These are phyloP conservation scores for Myripristis jacobus DNA, from an alignment of 2,797 vertebrate genomes.

Conservation along the genomic window DNA sequence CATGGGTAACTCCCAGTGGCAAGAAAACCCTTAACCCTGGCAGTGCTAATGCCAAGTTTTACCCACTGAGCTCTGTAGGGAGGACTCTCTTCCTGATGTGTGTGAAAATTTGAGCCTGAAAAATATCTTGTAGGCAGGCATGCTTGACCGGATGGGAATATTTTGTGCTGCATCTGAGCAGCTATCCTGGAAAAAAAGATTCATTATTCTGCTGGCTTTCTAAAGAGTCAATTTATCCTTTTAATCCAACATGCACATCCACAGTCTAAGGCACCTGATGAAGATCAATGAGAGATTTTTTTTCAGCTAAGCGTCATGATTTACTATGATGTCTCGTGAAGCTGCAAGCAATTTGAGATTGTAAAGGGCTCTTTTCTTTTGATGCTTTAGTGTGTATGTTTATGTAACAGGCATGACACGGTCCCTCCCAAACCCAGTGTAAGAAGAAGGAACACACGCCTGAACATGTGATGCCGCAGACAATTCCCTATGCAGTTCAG, in stretches of 20 bases:
- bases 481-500: slow-evolving; percentile 47
- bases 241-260: background rate
- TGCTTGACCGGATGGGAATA: too few relatives aligned
- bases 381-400: slow-evolving; percentile 2
- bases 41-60: slow-evolving; percentile 18
- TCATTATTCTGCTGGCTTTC: too few relatives aligned
- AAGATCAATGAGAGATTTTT: slow-evolving; percentile 14
- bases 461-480: slow-evolving; percentile 49
- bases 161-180: background rate
- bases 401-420: slow-evolving; percentile 17
- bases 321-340: slow-evolving; percentile 5
- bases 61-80: background rate
- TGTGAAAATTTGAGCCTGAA: background rate
- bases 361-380: slow-evolving; percentile 15
- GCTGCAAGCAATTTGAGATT: background rate
- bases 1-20: slow-evolving; percentile 44
- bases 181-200: too few relatives aligned
- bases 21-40: slow-evolving; percentile 25
- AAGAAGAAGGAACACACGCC: slow-evolving; percentile 25
- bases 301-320: background rate
- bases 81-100: too few relatives aligned
- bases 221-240: background rate
- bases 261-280: background rate
- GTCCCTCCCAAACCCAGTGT: slow-evolving; percentile 19
- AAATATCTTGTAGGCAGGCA: slow-evolving; percentile 1